A percentile compares a stretch with the other conserved stretches of the same genome.
Evolutionary conservation across 2,888 invertebrate genomes (phyloP).

Genomic region (Callyntrura sp.): DNA sequence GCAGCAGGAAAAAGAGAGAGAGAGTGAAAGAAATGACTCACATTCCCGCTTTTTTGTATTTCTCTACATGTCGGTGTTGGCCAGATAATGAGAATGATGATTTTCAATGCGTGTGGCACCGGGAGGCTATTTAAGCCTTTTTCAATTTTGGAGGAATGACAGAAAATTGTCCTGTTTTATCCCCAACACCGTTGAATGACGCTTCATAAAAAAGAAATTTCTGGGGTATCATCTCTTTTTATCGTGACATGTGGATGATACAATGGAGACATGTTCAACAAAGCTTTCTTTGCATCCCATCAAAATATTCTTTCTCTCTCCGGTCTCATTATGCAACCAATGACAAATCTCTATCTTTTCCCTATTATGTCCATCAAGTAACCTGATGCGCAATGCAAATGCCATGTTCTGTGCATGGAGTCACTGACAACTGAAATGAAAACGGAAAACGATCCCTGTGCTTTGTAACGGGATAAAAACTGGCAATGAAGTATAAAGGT

Average conservation of each 20-base stretch:
- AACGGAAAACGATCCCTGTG: constrained; percentile 35
- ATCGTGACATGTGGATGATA: constrained; percentile 3
- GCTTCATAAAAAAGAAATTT: neutral
- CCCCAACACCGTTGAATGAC: neutral
- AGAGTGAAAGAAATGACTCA: neutral
- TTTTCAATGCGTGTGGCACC: constrained; percentile 51
- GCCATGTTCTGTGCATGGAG: constrained; percentile 50
- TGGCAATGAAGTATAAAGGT: constrained; percentile 27
- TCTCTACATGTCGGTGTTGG: neutral
- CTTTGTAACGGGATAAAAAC: constrained; percentile 62
- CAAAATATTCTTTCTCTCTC: constrained; percentile 2
- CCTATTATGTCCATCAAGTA: constrained; percentile 41
- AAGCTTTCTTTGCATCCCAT: constrained; percentile 1
- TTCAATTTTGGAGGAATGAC: constrained; percentile 11
- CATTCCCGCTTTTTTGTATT: neutral
- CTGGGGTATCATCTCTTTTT: constrained; percentile 22
- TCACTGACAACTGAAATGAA: neutral
- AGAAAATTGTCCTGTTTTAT: constrained; percentile 20
- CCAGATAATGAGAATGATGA: neutral
- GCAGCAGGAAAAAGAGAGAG: neutral
- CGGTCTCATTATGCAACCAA: neutral
- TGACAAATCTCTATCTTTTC: constrained; percentile 55
- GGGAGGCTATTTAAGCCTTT: constrained; percentile 25
- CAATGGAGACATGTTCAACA: constrained; percentile 10
- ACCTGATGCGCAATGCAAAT: constrained; percentile 67